Base-by-base conservation (phyloP, 2,888 invertebrate genomes). In the Stenoptilia bipunctidactyla region DNA sequence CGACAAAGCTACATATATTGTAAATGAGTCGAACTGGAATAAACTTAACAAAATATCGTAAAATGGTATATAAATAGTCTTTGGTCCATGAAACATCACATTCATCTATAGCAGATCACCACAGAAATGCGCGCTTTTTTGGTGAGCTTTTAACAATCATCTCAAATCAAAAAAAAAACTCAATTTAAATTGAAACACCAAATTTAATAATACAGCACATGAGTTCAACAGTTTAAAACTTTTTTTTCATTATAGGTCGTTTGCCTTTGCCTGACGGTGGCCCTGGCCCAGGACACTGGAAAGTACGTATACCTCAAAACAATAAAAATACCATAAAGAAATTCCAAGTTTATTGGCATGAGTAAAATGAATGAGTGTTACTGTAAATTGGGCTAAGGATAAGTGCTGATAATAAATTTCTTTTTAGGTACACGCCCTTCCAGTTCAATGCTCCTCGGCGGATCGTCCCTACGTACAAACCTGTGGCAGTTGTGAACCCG, bases 41-140 rank as follows among this genome's bases (percentile, higher is more conserved):
- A 59, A 50, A 52, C 49, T 55, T 63, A 63, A 61, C 69, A 57
- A 69, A 70, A 69, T 67, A 63, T 64, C 62, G 64, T 61, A 75
- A 73, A 77, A 66, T 65, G 71, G 8, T 8, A 20, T 82, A 82
- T 80, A 82, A 71, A 82, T 74, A 80, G 65, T 66, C 61, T 58
- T 61, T 56, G 59, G 56, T 57, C 63, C 20, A 58, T 56, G 61
- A 56, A 61, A 55, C 36, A 65, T 52, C 68, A 72, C 79, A 82
- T 70, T 80, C 67, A 62, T 58, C 58, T 64, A 59, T 58, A 56
- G 58, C 55, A 66, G 61, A 59, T 59, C 56, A 66, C 66, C 63
- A 68, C 71, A 57, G 60, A 67, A 70, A 82, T 82, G 82, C 72
- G 73, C 46, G 55, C 55, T 46, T 55, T 80, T 51, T 52, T 77